Evolutionary conservation across 2,888 invertebrate genomes (phyloP).

Genomic region (Herminia tarsipennalis): DNA sequence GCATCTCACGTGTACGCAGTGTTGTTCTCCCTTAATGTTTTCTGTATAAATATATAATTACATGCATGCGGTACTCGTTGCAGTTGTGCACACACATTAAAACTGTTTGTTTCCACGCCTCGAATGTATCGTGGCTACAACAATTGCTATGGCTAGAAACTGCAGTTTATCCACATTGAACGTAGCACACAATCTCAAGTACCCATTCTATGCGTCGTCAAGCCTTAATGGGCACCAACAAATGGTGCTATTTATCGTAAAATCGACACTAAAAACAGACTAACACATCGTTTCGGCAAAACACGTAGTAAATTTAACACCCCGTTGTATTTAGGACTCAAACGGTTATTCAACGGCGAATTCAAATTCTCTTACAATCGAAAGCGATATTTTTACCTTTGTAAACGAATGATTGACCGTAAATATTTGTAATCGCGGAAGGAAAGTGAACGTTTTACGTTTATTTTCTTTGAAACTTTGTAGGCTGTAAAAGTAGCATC

Average conservation of each 20-base stretch:
- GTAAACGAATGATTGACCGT: constrained; percentile 37
- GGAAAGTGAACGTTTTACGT: constrained; percentile 25
- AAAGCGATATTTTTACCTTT: constrained; percentile 31
- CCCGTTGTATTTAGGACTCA: constrained; percentile 41
- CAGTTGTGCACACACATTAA: constrained; percentile 20
- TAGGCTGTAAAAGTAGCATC: constrained; percentile 40
- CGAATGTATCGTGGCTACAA: constrained; percentile 49
- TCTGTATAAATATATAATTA: constrained; percentile 35
- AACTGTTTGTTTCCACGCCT: constrained; percentile 45
- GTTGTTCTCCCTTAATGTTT: constrained; percentile 9
- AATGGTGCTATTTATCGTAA: constrained; percentile 80
- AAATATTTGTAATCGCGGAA: constrained; percentile 31
- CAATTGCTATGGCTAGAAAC: constrained; percentile 49
- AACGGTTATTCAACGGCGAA: constrained; percentile 21
- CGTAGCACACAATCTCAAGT: constrained; percentile 68
- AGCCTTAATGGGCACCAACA: constrained; percentile 70
- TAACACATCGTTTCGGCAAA: constrained; percentile 71
- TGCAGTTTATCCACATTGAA: constrained; percentile 63
- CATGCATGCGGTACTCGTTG: constrained; percentile 19
- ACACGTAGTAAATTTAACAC: constrained; percentile 66
- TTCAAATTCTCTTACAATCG: constrained; percentile 35
- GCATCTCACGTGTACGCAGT: no score
- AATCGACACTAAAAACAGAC: constrained; percentile 77
- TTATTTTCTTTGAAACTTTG: constrained; percentile 47
- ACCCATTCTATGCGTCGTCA: constrained; percentile 71